Conservation (phyloP, 1,140 invertebrate species). For the Neotoxoptera formosana region DNA sequence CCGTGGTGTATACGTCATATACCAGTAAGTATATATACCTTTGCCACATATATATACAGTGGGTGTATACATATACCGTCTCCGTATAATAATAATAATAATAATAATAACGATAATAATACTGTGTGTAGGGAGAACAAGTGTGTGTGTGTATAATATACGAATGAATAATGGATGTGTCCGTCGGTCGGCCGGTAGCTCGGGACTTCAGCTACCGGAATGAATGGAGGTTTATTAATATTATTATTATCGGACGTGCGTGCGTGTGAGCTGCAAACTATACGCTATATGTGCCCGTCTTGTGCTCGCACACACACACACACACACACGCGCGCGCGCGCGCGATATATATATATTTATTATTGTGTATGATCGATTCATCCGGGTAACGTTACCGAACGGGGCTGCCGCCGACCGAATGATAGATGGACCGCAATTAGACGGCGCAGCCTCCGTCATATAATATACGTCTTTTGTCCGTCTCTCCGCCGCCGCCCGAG, state of each 20-base stretch:
- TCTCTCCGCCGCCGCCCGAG: not conserved
- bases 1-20: not conserved
- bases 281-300: not conserved
- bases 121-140: not conserved
- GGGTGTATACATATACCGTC: not conserved
- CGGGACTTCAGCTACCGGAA: constrained; percentile 46
- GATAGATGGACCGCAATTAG: constrained; percentile 57
- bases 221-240: constrained; percentile 56
- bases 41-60: not conserved
- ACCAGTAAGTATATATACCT: not conserved
- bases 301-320: not conserved
- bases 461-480: constrained; percentile 24
- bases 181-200: constrained; percentile 33
- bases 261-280: constrained; percentile 1
- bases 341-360: constrained; percentile 49
- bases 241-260: constrained; percentile 55
- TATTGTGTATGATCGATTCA: constrained; percentile 57
- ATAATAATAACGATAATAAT: constrained; percentile 8
- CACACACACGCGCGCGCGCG: too few species aligned
- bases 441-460: constrained; percentile 16
- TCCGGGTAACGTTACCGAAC: constrained; percentile 54
- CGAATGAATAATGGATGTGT: constrained; percentile 49
- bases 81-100: not conserved
- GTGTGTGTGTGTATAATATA: constrained; percentile 18
- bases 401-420: constrained; percentile 36